phyloP scores from a whole-genome alignment of 2,113 vertebrate genomes.

The Globicephala melas region DNA sequence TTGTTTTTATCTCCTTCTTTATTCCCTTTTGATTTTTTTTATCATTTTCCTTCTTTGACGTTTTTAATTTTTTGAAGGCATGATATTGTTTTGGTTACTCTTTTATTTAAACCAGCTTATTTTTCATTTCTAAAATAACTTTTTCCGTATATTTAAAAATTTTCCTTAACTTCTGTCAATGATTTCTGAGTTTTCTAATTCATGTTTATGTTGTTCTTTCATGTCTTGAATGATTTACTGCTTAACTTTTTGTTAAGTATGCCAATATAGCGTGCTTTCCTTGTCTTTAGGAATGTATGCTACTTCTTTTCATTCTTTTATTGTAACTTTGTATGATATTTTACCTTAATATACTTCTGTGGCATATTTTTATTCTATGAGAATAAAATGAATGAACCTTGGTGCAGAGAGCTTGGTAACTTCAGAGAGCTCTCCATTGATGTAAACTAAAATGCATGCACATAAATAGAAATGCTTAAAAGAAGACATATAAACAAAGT shows the following conservation, averaged over 20 bases:
- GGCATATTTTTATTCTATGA: neutral
- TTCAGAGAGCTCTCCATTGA: neutral
- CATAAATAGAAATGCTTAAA: neutral
- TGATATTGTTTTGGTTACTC: neutral
- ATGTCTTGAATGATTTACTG: neutral
- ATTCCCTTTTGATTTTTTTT: neutral
- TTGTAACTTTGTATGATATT: neutral
- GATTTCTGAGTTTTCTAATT: neutral
- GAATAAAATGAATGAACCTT: neutral
- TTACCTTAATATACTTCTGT: neutral
- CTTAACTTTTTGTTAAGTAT: neutral
- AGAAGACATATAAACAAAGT: neutral
- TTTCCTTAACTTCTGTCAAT: neutral
- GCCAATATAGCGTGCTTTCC: neutral
- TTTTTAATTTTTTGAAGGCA: neutral
- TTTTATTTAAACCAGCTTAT: neutral
- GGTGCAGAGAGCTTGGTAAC: neutral
- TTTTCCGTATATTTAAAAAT: neutral
- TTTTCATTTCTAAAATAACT: neutral
- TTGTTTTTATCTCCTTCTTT: neutral
- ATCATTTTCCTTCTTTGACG: neutral
- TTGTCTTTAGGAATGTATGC: neutral
- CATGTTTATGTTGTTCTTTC: neutral
- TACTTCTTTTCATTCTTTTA: neutral
- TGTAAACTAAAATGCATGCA: neutral